Evolutionary conservation across 2,113 vertebrate genomes (phyloP), one percentile per base, ranked within the genome.

Genomic region (Poecile atricapillus): DNA sequence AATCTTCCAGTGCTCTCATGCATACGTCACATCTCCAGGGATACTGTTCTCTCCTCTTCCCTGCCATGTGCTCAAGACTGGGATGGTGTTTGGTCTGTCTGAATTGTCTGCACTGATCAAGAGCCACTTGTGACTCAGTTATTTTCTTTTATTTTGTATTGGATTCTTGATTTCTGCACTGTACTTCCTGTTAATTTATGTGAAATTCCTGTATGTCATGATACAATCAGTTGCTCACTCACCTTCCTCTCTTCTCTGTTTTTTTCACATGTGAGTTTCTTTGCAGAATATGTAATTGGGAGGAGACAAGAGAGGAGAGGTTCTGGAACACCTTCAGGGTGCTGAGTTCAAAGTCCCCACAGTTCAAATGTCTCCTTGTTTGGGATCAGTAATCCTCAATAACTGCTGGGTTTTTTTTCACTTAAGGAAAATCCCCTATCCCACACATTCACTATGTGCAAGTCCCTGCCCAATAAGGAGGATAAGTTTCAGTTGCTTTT

Each of bases 11-110:
- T 28, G 28, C 9, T 52, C 69, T 71, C 33, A 3, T 70, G 37
- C 0, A 0, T 63, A 2, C 6, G 5, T 82, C 27, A 4, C 17
- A 33, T 68, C 31, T 84, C 50, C 15, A 4, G 41, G 76, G 41
- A 28, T 35, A 60, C 27, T n/a, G 17, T 67, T 30, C 20, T 65
- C 5, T 50, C 16, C 22, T 22, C 16, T 86, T 64, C 59, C 50
- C n/a, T 74, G 21, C 55, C 2, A 0, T 81, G 4, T 50, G 80
- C 6, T 59, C 9, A 25, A 4, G 35, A 7, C 7, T 84, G 27
- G 59, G 27, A n/a, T 76, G n/a, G 7, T 28, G 23, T 73, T 73
- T 73, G 58, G 10, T 76, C 35, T 85, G 24, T 44, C 33, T 88
- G 58, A 90, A 31, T 52, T 41, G 28, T n/a, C 70, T 90, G 37